Evolutionary conservation across 2,797 vertebrate species (phyloP), one percentile per base, ranked within the genome.

Genomic region (Sebastes iracundus): DNA sequence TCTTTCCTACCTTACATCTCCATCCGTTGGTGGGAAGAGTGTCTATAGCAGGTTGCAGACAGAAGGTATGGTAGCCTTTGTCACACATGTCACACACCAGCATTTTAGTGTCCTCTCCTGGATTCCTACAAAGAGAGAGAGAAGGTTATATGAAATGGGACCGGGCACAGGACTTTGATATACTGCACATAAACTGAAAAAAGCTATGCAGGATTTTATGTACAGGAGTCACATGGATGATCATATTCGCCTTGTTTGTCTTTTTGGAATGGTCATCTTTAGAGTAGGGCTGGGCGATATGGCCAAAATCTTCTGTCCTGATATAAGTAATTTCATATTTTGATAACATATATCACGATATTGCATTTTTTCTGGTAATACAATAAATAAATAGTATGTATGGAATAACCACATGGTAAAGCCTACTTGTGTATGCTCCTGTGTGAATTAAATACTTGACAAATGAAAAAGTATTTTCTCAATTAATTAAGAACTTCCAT

Each of bases 31-130:
- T 99, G 85, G 99, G 99, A 90, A 99, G 96, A 56, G 97, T 95
- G 27, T 99, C 98, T 92, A 99, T 99, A 88, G 97, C 96, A 61
- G 99, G 99, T 85, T 99, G 98, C 67, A 99, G 96, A 95, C 99
- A 99, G 92, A 99, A 99, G 58, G 99, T 99, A 92, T 99, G 99
- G 93, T 99, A 99, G 79, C 99, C 99, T 97, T 99, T 99, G 95
- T 99, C 99, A 9, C 99, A 99, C 63, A 97, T 97, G 93, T 99
- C 99, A 25, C 99, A 99, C 88, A 99, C 99, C 88, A 99, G 94
- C 98, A 99, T 99, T 96, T 99, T 99, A 92, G 96, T 98, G 95
- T 99, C 99, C 95, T 99, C 99, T 90, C 99, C 99, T 84, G 98
- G 98, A 93, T 99, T 97, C 92, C 99, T 99, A 90, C 72, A 92